Evolutionary conservation across 2,113 vertebrate species (phyloP).

Genomic region (Chaetodon auriga): DNA sequence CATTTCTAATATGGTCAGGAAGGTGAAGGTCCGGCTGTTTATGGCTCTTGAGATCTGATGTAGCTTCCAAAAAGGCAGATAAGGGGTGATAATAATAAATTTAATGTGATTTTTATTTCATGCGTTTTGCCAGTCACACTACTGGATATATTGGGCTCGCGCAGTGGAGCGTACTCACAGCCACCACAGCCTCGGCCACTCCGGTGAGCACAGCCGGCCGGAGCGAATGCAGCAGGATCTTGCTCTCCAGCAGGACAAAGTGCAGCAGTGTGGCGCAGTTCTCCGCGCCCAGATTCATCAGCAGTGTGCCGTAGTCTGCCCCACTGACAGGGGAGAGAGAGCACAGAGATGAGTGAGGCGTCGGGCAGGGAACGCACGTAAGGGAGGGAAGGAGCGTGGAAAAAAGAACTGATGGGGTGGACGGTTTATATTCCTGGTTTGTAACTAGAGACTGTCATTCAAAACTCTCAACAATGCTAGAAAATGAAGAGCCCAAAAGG

Average conservation of each 20-base stretch:
- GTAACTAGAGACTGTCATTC: constrained; percentile 9
- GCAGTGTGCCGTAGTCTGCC: constrained; percentile 94
- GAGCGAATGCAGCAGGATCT: constrained; percentile 97
- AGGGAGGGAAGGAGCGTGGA: background rate
- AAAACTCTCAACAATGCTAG: background rate
- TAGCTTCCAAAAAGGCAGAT: too few relatives aligned
- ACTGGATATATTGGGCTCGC: too few relatives aligned
- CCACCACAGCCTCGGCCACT: constrained; percentile 96
- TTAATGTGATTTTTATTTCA: too few relatives aligned
- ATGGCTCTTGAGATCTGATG: too few relatives aligned
- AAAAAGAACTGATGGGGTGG: background rate
- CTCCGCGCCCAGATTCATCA: constrained; percentile 96
- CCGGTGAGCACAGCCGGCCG: constrained; percentile 97
- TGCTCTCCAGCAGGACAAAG: constrained; percentile 94
- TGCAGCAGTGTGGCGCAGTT: constrained; percentile 94
- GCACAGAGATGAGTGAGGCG: background rate
- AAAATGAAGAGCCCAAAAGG: background rate
- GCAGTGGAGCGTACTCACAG: constrained; percentile 87
- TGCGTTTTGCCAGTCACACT: background rate
- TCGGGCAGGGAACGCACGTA: background rate
- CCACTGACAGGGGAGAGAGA: constrained; percentile 83
- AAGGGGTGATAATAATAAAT: too few relatives aligned
- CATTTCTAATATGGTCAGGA: too few relatives aligned
- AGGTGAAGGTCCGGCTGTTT: too few relatives aligned
- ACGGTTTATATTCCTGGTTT: background rate